A percentile compares a stretch with the other conserved stretches of the same genome.
phyloP scores from a whole-genome alignment of 2,888 invertebrate genomes.

The Blastobasis adustella region DNA sequence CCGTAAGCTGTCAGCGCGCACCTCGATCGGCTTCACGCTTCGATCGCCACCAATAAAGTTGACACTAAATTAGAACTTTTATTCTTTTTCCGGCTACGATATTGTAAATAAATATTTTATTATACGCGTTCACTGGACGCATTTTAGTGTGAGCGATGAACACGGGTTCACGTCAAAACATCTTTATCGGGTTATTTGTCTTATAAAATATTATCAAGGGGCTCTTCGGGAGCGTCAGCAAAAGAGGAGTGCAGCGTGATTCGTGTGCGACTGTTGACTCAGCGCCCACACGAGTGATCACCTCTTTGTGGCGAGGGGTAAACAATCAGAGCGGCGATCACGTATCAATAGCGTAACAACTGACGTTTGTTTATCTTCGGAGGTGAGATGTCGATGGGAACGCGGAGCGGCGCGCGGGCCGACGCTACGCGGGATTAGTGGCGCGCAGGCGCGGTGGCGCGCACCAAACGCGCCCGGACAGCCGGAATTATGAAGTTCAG shows the following conservation, averaged over 20 bases:
- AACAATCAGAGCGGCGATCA: slow-evolving; percentile 71
- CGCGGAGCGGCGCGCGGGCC: slow-evolving; percentile 44
- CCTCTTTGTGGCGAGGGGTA: slow-evolving; percentile 62
- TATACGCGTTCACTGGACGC: slow-evolving; percentile 68
- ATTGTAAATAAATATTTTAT: slow-evolving; percentile 71
- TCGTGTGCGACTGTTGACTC: slow-evolving; percentile 67
- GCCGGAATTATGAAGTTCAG: slow-evolving; percentile 59
- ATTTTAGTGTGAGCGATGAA: slow-evolving; percentile 74
- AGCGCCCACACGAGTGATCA: slow-evolving; percentile 69
- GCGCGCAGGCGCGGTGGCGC: slow-evolving; percentile 47
- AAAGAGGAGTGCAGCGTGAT: slow-evolving; percentile 67
- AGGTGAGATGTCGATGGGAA: slow-evolving; percentile 55
- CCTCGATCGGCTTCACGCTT: slow-evolving; percentile 65
- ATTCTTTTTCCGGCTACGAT: slow-evolving; percentile 57
- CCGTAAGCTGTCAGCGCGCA: slow-evolving; percentile 61
- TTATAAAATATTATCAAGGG: slow-evolving; percentile 75
- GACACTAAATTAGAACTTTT: slow-evolving; percentile 68
- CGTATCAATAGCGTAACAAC: slow-evolving; percentile 63
- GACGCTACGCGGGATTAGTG: slow-evolving; percentile 41
- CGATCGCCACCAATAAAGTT: slow-evolving; percentile 66
- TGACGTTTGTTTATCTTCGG: slow-evolving; percentile 65
- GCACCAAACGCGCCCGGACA: slow-evolving; percentile 60
- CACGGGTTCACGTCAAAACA: slow-evolving; percentile 75
- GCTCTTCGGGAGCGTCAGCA: slow-evolving; percentile 71
- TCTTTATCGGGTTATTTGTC: slow-evolving; percentile 75